Percentiles rank a stretch among this genome's conserved stretches.
Conservation (phyloP, 1,140 invertebrate species). For the Neodiprion pinetum region DNA sequence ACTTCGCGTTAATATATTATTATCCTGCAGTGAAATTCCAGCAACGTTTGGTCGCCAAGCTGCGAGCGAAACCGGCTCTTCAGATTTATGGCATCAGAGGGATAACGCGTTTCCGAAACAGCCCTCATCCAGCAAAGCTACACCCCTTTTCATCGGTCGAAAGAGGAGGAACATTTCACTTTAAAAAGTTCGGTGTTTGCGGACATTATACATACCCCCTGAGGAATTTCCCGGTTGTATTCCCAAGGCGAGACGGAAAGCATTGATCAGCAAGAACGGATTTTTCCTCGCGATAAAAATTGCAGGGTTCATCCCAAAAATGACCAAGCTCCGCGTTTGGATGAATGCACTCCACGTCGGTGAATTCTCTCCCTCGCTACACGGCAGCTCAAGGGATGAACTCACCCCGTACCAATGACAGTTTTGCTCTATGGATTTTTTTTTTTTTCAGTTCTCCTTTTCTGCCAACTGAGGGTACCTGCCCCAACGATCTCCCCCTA, state of each 20-base stretch:
- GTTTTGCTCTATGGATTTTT: constrained; percentile 1
- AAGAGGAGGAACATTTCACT: not conserved
- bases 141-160: not conserved
- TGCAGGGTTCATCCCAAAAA: not conserved
- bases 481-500: constrained; percentile 44
- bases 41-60: not conserved
- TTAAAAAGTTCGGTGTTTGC: not conserved
- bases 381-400: too few relatives aligned
- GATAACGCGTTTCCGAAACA: not conserved
- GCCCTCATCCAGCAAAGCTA: too few relatives aligned
- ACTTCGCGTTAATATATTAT: not conserved
- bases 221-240: not conserved
- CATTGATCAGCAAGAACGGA: not conserved
- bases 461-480: constrained; percentile 42
- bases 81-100: not conserved
- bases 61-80: not conserved
- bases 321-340: not conserved
- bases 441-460: not conserved
- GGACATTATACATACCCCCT: not conserved
- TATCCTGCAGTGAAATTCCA: too few relatives aligned
- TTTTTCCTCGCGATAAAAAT: not conserved
- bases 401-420: not conserved
- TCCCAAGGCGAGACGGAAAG: not conserved
- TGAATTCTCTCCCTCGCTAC: not conserved
- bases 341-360: not conserved